phyloP scores from a whole-genome alignment of 2,888 invertebrate genomes.

The Agonopterix alstromeriana region DNA sequence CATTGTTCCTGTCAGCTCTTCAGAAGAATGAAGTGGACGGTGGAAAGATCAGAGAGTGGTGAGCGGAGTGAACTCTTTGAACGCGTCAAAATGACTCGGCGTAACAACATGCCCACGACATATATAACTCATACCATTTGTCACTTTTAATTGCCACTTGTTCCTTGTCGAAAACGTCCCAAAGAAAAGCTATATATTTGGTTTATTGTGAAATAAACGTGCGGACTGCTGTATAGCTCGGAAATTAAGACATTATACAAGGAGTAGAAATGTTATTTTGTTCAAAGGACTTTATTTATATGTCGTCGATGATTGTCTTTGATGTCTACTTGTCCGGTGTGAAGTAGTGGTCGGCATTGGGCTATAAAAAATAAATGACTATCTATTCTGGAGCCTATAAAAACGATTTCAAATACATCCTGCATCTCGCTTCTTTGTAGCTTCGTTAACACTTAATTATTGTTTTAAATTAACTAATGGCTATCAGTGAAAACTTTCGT shows the following conservation, averaged over 20 bases:
- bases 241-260: conserved; percentile 55
- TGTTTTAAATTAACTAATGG: no score
- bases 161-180: conserved; percentile 60
- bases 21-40: conserved; percentile 32
- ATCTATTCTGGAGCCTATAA: conserved; percentile 26
- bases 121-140: conserved; percentile 66
- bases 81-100: conserved; percentile 36
- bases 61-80: conserved; percentile 31
- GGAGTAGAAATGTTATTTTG: conserved; percentile 31
- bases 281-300: conserved; percentile 46
- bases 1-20: conserved; percentile 23
- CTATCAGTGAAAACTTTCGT: no score
- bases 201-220: conserved; percentile 68
- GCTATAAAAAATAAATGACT: conserved; percentile 33
- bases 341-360: conserved; percentile 19
- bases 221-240: conserved; percentile 13
- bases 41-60: conserved; percentile 47
- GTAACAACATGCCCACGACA: conserved; percentile 31
- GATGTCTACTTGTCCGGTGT: conserved; percentile 31
- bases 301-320: conserved; percentile 37
- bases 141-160: conserved; percentile 75
- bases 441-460: no score
- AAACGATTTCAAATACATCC: conserved; percentile 3
- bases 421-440: neutral
- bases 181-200: conserved; percentile 59